Conservation (phyloP, 2,113 vertebrate genomes). For the Heterotilapia buettikoferi region DNA sequence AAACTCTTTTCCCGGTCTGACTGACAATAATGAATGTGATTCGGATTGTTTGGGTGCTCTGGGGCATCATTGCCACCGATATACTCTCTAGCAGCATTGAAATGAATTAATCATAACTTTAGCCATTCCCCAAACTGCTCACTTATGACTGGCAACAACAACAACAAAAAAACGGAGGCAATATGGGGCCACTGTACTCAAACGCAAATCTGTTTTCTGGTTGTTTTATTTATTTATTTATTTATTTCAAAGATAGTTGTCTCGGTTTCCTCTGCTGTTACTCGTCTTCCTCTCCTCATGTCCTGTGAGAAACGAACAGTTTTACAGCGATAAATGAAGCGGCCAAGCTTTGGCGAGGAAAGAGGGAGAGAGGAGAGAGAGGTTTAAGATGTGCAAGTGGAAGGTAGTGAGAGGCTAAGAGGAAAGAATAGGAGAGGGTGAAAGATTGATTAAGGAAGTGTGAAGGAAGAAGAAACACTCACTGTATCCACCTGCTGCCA, state of each 20-base stretch:
- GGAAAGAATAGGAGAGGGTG: background rate
- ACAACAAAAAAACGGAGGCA: background rate
- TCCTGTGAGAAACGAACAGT: background rate
- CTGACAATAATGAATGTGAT: conserved; percentile 9
- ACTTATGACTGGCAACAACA: background rate
- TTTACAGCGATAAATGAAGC: background rate
- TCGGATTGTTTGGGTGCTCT: conserved; percentile 13
- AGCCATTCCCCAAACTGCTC: conserved; percentile 22
- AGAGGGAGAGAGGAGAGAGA: background rate
- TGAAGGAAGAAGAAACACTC: background rate
- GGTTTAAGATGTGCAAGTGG: background rate
- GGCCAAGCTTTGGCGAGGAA: background rate
- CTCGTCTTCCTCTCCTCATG: background rate
- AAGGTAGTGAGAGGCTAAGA: background rate
- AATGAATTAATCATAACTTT: conserved; percentile 45
- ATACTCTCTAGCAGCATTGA: conserved; percentile 8
- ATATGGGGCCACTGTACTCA: background rate
- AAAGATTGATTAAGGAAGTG: conserved; percentile 22
- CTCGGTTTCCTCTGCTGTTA: background rate
- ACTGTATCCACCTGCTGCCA: conserved; percentile 23
- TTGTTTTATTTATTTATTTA: background rate
- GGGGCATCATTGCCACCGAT: background rate
- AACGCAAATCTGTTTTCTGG: background rate
- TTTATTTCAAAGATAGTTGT: background rate
- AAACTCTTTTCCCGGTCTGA: conserved; percentile 3